Conservation (phyloP, 2,797 vertebrate species). For the Brotula barbata region DNA sequence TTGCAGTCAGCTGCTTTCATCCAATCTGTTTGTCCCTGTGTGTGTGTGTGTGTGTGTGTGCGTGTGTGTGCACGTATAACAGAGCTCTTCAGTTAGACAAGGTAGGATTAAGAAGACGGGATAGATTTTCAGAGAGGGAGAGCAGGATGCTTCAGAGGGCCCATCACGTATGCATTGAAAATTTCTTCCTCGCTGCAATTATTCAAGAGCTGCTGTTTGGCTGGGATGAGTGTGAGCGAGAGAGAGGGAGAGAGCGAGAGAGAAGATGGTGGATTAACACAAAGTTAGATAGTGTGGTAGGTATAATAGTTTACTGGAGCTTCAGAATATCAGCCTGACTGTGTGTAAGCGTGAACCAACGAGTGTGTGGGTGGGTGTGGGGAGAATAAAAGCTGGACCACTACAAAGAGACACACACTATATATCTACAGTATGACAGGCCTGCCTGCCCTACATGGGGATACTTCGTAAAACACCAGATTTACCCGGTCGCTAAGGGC, state of each 20-base stretch:
- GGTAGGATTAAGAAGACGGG: slow-evolving; percentile 75
- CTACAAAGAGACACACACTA: slow-evolving; percentile 54
- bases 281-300: slow-evolving; percentile 57
- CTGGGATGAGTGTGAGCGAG: slow-evolving; percentile 63
- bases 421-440: too few species aligned
- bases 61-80: slow-evolving; percentile 45
- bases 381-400: slow-evolving; percentile 70
- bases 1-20: slow-evolving; percentile 49
- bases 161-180: slow-evolving; percentile 86
- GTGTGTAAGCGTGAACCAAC: slow-evolving; percentile 17
- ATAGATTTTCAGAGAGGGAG: slow-evolving; percentile 70
- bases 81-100: slow-evolving; percentile 68
- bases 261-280: slow-evolving; percentile 68
- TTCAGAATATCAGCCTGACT: slow-evolving; percentile 32
- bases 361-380: slow-evolving; percentile 33
- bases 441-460: too few species aligned
- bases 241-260: slow-evolving; percentile 45
- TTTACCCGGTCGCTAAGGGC: too few species aligned
- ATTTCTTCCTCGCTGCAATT: slow-evolving; percentile 81
- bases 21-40: slow-evolving; percentile 42
- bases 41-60: slow-evolving; percentile 31
- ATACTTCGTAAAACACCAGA: too few species aligned
- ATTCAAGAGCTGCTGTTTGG: slow-evolving; percentile 79
- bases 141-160: slow-evolving; percentile 66
- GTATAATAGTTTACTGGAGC: slow-evolving; percentile 51